These are phyloP conservation scores for Prunella strophiata DNA, from an alignment of 2,797 vertebrate genomes.

Conservation along the genomic window DNA sequence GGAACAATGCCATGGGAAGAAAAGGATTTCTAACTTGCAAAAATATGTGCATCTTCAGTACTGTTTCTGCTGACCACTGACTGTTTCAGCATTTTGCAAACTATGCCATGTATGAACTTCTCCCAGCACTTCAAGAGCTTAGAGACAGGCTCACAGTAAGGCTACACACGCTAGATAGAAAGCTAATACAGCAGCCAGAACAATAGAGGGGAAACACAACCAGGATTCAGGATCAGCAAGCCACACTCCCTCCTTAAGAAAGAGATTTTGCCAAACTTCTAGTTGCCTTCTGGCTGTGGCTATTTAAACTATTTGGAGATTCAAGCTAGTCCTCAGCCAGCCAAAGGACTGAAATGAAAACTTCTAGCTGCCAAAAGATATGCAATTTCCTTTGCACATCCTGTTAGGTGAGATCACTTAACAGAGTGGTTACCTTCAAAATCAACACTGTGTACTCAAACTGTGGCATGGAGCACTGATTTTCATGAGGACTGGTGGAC, in stretches of 20 bases:
- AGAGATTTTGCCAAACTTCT: neutral
- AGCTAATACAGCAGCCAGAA: rapidly evolving
- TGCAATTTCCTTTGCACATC: neutral
- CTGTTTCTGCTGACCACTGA: neutral
- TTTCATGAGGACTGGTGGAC: neutral
- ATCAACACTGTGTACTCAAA: neutral
- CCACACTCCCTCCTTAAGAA: neutral
- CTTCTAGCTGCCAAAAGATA: neutral
- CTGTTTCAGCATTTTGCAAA: neutral
- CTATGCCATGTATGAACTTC: neutral
- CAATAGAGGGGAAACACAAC: neutral
- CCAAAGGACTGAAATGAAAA: neutral
- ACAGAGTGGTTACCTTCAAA: neutral
- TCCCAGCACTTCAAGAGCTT: neutral
- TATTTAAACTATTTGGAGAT: neutral
- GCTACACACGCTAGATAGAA: neutral
- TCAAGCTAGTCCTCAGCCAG: neutral
- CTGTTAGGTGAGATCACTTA: neutral
- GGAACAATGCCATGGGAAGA: rapidly evolving
- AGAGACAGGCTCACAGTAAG: neutral
- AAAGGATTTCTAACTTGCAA: neutral
- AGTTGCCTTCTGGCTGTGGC: neutral
- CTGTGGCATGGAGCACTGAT: neutral
- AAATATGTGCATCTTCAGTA: neutral
- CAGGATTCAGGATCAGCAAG: neutral